These are phyloP conservation scores for Dendronephthya gigantea DNA, from an alignment of 64 coral and sea anemone species.

Conservation along the genomic window DNA sequence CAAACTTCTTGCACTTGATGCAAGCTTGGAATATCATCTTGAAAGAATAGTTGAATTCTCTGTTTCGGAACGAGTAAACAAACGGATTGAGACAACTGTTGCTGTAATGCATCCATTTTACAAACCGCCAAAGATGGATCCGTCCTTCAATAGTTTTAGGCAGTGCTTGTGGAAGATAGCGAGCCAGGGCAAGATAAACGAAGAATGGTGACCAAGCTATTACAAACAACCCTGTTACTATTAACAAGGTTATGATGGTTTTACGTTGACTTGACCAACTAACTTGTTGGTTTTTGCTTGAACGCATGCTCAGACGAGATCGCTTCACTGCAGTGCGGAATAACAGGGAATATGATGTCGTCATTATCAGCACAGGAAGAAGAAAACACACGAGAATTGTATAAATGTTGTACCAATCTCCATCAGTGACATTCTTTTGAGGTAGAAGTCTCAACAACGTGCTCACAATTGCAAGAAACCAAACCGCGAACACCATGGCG, in stretches of 20 bases:
- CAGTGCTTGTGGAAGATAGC: conserved; percentile 34
- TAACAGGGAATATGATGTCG: conserved; percentile 23
- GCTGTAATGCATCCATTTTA: conserved; percentile 58
- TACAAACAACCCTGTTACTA: conserved; percentile 51
- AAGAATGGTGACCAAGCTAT: conserved; percentile 53
- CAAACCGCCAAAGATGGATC: conserved; percentile 36
- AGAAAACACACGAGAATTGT: conserved; percentile 56
- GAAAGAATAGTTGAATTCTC: conserved; percentile 26
- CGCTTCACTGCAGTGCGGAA: conserved; percentile 7
- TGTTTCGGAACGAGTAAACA: conserved; percentile 52
- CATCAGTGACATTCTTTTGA: conserved; percentile 25
- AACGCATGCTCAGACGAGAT: conserved; percentile 34
- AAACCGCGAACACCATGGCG: conserved; percentile 44
- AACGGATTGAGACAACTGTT: conserved; percentile 50
- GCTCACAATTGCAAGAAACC: conserved; percentile 53
- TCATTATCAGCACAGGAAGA: conserved; percentile 55
- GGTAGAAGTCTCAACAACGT: conserved; percentile 50
- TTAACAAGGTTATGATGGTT: conserved; percentile 43
- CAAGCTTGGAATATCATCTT: neutral
- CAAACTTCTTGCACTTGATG: neutral
- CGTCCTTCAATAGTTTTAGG: conserved; percentile 21
- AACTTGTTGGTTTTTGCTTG: conserved; percentile 5
- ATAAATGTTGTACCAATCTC: conserved; percentile 44
- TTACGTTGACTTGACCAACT: conserved; percentile 14
- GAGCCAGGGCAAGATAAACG: conserved; percentile 22